Percentiles rank a stretch among this genome's conserved stretches.
Conservation (phyloP, 2,113 vertebrate genomes). For the Plecturocebus donacophilus region DNA sequence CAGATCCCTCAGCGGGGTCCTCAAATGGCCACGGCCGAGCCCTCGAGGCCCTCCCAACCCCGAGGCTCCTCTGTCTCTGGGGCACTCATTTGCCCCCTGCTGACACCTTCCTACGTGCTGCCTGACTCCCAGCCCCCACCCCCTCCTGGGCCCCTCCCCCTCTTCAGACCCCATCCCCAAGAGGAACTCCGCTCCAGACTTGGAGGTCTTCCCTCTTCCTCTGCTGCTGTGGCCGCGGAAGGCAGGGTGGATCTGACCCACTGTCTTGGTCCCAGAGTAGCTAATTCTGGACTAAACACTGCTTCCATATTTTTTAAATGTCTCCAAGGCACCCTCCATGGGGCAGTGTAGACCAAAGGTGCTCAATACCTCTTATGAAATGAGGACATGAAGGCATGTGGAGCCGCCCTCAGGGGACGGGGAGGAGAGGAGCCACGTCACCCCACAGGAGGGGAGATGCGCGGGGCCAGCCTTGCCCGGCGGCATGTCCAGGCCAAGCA, state of each 20-base stretch:
- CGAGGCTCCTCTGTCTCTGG: not conserved
- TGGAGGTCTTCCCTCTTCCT: accelerated
- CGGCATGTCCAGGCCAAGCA: not conserved
- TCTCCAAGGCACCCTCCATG: not conserved
- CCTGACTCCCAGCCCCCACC: too few species aligned
- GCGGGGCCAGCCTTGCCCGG: accelerated
- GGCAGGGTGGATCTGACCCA: accelerated
- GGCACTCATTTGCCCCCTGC: too few species aligned
- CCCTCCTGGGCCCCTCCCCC: too few species aligned
- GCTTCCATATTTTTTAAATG: accelerated
- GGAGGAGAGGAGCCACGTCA: not conserved
- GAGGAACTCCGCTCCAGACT: not conserved
- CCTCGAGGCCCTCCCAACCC: not conserved
- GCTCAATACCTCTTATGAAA: not conserved
- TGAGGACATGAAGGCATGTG: accelerated
- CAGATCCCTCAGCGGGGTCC: not conserved
- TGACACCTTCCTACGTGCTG: not conserved
- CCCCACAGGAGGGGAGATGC: not conserved
- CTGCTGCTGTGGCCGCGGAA: accelerated
- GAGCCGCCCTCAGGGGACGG: not conserved
- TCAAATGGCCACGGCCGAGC: too few species aligned
- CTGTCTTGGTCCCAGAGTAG: not conserved
- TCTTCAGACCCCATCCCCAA: not conserved
- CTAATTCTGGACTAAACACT: not conserved
- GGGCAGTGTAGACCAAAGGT: not conserved